Evolutionary conservation across 2,113 vertebrate genomes (phyloP), one percentile per base, ranked within the genome.

Genomic region (Phodopus roborovskii): DNA sequence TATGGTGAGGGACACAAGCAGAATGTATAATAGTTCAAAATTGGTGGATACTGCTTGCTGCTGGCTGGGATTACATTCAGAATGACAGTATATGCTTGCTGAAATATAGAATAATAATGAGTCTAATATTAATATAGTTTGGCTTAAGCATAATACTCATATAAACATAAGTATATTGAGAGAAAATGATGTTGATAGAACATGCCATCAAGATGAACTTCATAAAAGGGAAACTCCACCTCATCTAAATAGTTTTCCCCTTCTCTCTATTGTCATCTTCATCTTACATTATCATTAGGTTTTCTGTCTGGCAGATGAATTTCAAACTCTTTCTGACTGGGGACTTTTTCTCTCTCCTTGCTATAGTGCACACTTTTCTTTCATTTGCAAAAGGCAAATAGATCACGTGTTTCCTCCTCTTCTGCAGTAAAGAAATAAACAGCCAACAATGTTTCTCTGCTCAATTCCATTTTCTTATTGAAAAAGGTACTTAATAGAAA

Each of bases 91-190:
- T 93, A 92, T 89, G 42, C 88, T 94, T 93, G 60, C 79, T 94
- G 77, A 97, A 93, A 96, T 95, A 92, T 45, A 95, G 95, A 96
- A 97, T 97, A 94, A 96, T 96, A 94, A 96, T 97, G 94, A 98
- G 77, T 60, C 90, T 82, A 73, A 24, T 96, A 96, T 97, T 97
- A 97, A 98, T 97, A 97, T 97, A 96, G 88, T 94, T 90, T 95
- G 96, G 88, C 89, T 97, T 97, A 96, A 96, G 93, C 79, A 58
- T 97, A 97, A 97, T 97, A 86, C 95, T 97, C 96, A 97, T 96
- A 96, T 97, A 97, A 97, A 97, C 96, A 97, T 94, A 96, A 95
- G 90, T 97, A 97, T 97, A 97, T 97, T 97, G 95, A 94, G 95
- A 91, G 94, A 94, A 97, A 97, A 94, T 96, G 88, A 96, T 97